These are phyloP conservation scores for Melieria crassipennis DNA, from an alignment of 2,888 invertebrate genomes.

Conservation along the genomic window DNA sequence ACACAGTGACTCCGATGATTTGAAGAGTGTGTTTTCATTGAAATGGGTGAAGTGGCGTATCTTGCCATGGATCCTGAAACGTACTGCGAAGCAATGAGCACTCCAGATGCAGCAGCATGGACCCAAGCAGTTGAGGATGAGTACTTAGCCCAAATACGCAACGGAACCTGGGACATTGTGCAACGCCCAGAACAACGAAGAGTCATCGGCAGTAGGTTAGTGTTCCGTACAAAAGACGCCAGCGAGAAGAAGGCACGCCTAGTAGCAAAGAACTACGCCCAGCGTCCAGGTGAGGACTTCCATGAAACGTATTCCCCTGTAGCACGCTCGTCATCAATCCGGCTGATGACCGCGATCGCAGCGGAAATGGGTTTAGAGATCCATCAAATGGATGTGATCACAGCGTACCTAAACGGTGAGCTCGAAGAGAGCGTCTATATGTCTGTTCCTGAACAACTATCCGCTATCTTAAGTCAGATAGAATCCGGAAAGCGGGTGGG, in stretches of 20 bases:
- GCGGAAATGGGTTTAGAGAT: too few relatives aligned
- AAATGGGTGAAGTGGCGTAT: constrained; percentile 34
- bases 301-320: too few relatives aligned
- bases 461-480: neutral
- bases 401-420: too few relatives aligned
- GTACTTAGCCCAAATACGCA: constrained; percentile 37
- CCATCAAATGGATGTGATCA: too few relatives aligned
- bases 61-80: constrained; percentile 18
- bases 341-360: too few relatives aligned
- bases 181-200: constrained; percentile 34
- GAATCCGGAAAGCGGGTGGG: neutral
- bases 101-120: constrained; percentile 29
- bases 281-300: constrained; percentile 17
- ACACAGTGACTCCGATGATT: constrained; percentile 24
- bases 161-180: constrained; percentile 41
- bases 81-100: constrained; percentile 16
- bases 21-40: neutral
- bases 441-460: neutral
- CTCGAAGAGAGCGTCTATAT: too few relatives aligned
- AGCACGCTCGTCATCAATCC: too few relatives aligned
- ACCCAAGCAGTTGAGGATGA: constrained; percentile 39
- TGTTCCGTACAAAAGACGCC: constrained; percentile 37
- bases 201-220: constrained; percentile 35
- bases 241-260: constrained; percentile 40
- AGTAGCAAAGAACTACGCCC: constrained; percentile 42